Conservation (phyloP, 2,797 vertebrate species). For the Danio jaintianensis region DNA sequence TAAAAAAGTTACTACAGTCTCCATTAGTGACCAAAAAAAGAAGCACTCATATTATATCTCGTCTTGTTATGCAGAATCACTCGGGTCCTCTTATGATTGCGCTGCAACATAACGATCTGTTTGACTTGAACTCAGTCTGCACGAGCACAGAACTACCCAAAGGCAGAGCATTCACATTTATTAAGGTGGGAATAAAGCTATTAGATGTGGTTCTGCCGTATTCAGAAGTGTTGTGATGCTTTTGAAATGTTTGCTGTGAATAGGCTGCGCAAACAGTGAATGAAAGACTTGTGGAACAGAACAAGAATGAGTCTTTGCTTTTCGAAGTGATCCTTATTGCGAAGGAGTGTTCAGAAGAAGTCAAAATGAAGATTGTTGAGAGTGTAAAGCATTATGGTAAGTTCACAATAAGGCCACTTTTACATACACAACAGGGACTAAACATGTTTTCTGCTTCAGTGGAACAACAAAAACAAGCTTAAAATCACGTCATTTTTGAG, state of each 20-base stretch:
- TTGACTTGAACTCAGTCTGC: conserved; percentile 71
- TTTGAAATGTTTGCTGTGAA: background rate
- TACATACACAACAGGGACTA: background rate
- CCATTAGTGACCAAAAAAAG: background rate
- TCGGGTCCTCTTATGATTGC: conserved; percentile 76
- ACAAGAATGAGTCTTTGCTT: conserved; percentile 73
- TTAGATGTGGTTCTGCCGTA: background rate
- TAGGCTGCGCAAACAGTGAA: conserved; percentile 82
- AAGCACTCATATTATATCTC: background rate
- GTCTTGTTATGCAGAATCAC: conserved; percentile 70
- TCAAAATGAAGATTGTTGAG: conserved; percentile 70
- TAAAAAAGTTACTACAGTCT: background rate
- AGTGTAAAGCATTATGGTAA: conserved; percentile 76
- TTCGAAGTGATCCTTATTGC: conserved; percentile 83
- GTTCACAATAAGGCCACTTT: fast-evolving
- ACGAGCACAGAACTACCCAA: conserved; percentile 54
- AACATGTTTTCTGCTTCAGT: background rate
- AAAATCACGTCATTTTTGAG: no score
- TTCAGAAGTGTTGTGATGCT: background rate
- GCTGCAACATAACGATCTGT: conserved; percentile 76
- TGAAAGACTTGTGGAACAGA: conserved; percentile 71
- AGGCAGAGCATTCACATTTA: conserved; percentile 77
- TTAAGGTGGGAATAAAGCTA: conserved; percentile 69
- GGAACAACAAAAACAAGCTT: no score
- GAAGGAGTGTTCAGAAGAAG: conserved; percentile 74